Evolutionary conservation across 2,888 invertebrate species (phyloP), one percentile per base, ranked within the genome.

Genomic region (Maniola hyperantus): DNA sequence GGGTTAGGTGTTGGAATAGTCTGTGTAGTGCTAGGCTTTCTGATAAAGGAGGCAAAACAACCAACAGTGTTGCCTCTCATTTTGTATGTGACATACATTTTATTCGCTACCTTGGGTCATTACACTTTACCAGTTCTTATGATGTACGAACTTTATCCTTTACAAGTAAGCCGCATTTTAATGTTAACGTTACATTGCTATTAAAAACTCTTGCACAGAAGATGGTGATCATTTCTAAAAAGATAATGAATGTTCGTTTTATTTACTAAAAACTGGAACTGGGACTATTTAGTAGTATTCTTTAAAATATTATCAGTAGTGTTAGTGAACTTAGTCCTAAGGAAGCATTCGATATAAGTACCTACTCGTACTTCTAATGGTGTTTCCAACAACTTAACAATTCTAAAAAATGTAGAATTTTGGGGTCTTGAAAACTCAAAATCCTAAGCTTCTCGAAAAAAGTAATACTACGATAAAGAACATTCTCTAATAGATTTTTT

Each of bases 141-240:
- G 33, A 64, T 64, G 58, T 58, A 64, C 33, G 64, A 64, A 64
- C 39, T 64, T 13, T 64, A 48, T 42, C 64, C 64, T 11, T 48
- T 64, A 26, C 64, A 64, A 51, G 64, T 64, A 58, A 57, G 51
- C 54, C n/a, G 15, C 8, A 48, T 8, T 48, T 6, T 4, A 48
- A 48, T 48, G 0, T 44, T 2, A 7, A 48, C 15, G 46, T 15
- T 44, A 46, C 15, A 44, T 44, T 44, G 48, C 18, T 48, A 48
- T 46, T 15, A 46, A 46, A 18, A 18, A 18, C 18, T 18, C 44
- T 8, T 10, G 4, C 8, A 18, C 5, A 46, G 7, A 6, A 6
- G 15, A 46, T n/a, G 11, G 39, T 39, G 39, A 39, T 39, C 39
- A 11, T 10, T n/a, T n/a, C n/a, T 1, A 36, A 36, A 36, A 36